A percentile compares a stretch with the other conserved stretches of the same genome.
These are phyloP conservation scores for Trichonephila clavata DNA, from an alignment of 1,140 invertebrate species.

Conservation along the genomic window DNA sequence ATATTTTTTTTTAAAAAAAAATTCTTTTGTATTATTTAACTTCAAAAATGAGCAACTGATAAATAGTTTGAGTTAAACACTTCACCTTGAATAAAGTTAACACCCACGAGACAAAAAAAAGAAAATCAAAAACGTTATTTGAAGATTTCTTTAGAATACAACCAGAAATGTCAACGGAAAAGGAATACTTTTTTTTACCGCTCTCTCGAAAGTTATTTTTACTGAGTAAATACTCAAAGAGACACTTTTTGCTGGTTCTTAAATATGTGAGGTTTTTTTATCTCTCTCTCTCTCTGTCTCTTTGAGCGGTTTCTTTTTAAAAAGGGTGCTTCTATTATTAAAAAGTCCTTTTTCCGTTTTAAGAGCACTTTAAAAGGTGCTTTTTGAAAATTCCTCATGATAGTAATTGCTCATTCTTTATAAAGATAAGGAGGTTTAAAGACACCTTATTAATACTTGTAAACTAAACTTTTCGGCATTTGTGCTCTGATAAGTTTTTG, in stretches of 20 bases:
- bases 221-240: slow-evolving; percentile 5
- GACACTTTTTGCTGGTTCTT: not conserved
- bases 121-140: not conserved
- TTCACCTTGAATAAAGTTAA: not conserved
- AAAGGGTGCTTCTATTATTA: not conserved
- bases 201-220: not conserved
- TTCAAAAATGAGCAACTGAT: not conserved
- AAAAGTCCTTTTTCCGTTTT: not conserved
- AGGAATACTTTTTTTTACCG: not conserved
- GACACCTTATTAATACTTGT: too few species aligned
- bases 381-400: not conserved
- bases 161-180: not conserved
- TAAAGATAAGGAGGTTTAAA: too few species aligned
- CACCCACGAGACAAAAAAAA: not conserved
- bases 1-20: too few species aligned
- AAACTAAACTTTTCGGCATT: too few species aligned
- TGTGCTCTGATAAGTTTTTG: too few species aligned
- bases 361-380: not conserved
- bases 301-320: not conserved
- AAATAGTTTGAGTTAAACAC: not conserved
- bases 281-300: not conserved
- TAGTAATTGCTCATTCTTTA: too few species aligned
- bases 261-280: not conserved
- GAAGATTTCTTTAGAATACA: not conserved
- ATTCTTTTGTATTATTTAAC: not conserved